Percentiles rank a stretch among this genome's conserved stretches.
phyloP scores from a whole-genome alignment of 1,140 invertebrate species.

The Drosophila kohkoa region DNA sequence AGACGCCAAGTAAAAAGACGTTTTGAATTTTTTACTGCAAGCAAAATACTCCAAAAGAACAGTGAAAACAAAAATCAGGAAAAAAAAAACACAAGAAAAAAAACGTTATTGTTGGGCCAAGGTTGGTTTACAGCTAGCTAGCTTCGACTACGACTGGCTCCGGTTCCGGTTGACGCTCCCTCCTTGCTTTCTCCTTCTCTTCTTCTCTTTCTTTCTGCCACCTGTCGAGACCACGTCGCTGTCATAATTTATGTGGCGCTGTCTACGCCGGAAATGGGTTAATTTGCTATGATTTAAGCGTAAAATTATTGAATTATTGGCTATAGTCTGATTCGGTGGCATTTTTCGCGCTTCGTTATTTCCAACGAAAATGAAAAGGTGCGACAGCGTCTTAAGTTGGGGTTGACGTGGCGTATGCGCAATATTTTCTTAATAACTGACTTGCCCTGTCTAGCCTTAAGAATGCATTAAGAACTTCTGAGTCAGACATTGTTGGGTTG shows the following conservation, averaged over 20 bases:
- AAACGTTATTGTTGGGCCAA: not conserved
- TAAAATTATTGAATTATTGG: constrained; percentile 84
- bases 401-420: constrained; percentile 43
- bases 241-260: constrained; percentile 81
- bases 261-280: constrained; percentile 81
- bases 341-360: constrained; percentile 61
- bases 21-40: constrained; percentile 54
- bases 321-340: constrained; percentile 62
- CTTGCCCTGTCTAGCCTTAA: constrained; percentile 43
- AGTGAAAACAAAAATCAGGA: constrained; percentile 5
- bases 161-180: constrained; percentile 13
- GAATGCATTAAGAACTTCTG: constrained; percentile 52
- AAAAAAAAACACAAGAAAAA: constrained; percentile 2
- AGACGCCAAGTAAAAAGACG: constrained; percentile 54
- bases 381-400: constrained; percentile 3
- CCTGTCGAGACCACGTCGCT: constrained; percentile 38
- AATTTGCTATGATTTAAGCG: constrained; percentile 83
- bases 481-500: constrained; percentile 5
- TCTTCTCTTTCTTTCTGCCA: not conserved
- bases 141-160: constrained; percentile 10
- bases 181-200: too few species aligned
- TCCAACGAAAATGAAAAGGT: constrained; percentile 36
- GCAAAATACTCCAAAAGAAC: constrained; percentile 17
- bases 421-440: constrained; percentile 43
- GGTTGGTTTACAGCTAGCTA: not conserved